A percentile compares a stretch with the other conserved stretches of the same genome.
Evolutionary conservation across 2,113 vertebrate genomes (phyloP).

Genomic region (Sylvia atricapilla): DNA sequence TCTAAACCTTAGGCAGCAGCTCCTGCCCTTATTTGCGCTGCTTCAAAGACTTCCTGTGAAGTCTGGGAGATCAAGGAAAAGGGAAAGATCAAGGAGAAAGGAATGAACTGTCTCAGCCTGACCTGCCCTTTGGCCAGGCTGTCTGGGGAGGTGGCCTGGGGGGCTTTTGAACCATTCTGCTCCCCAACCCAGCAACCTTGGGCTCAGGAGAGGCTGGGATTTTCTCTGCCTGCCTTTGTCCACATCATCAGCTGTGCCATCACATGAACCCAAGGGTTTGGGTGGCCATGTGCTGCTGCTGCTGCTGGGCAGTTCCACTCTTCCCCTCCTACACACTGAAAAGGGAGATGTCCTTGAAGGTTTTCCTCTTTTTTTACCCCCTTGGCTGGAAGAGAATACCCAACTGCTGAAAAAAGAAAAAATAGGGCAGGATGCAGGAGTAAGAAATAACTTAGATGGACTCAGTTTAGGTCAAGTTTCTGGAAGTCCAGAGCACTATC

Average conservation of each 20-base stretch:
- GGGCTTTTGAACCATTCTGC: not conserved
- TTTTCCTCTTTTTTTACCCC: not conserved
- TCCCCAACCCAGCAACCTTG: not conserved
- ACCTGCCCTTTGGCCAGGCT: constrained; percentile 34
- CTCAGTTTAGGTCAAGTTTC: not conserved
- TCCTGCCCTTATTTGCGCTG: constrained; percentile 3
- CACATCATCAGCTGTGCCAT: not conserved
- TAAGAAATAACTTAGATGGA: not conserved
- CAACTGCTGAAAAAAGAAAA: not conserved
- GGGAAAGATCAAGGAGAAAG: constrained; percentile 47
- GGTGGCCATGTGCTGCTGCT: not conserved
- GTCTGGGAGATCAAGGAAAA: constrained; percentile 45
- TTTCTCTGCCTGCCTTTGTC: not conserved
- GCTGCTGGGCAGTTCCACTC: accelerated
- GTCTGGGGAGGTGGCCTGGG: not conserved
- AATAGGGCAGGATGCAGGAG: not conserved
- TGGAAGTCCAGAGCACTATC: not conserved
- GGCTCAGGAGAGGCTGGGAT: not conserved
- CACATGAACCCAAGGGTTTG: not conserved
- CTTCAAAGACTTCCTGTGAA: constrained; percentile 58
- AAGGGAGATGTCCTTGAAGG: not conserved
- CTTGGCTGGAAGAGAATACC: not conserved
- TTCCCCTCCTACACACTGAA: not conserved
- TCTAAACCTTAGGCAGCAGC: constrained; percentile 22
- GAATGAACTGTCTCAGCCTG: constrained; percentile 3